Conservation (phyloP, 2,888 invertebrate genomes). For the Cecidostiba fungosa region DNA sequence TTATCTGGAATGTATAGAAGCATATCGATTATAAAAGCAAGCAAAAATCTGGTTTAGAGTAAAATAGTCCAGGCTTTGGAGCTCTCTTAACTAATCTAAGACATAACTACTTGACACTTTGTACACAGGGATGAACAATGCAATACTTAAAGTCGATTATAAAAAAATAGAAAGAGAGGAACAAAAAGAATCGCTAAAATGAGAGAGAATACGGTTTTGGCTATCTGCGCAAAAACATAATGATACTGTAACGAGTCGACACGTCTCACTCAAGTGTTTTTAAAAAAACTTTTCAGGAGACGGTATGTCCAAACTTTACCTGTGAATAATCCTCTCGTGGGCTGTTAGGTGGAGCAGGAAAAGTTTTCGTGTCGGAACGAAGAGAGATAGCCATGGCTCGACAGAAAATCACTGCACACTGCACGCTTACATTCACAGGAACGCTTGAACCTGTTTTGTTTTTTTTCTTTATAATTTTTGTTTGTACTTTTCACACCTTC, state of each 20-base stretch:
- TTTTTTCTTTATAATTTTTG: conserved; percentile 31
- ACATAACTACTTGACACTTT: conserved; percentile 23
- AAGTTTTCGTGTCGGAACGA: conserved; percentile 49
- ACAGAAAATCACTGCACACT: conserved; percentile 60
- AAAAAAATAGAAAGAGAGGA: conserved; percentile 40
- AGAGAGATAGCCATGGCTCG: conserved; percentile 58
- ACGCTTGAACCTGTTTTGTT: conserved; percentile 49
- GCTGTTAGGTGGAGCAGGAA: conserved; percentile 57
- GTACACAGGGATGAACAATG: conserved; percentile 65
- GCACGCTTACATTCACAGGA: conserved; percentile 49
- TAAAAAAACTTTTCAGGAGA: conserved; percentile 65
- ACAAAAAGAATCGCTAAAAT: not conserved
- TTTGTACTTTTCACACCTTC: not conserved
- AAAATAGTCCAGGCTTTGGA: conserved; percentile 46
- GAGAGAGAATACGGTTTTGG: conserved; percentile 32
- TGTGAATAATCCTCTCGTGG: conserved; percentile 64
- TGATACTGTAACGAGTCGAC: not conserved
- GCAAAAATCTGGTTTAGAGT: conserved; percentile 13
- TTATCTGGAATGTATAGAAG: conserved; percentile 2
- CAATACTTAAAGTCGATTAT: conserved; percentile 66
- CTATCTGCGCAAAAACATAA: conserved; percentile 12
- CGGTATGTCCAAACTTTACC: conserved; percentile 72
- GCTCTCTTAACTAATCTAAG: conserved; percentile 43
- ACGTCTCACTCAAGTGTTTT: conserved; percentile 32
- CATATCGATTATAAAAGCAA: conserved; percentile 40